These are phyloP conservation scores for Thumatha senex DNA, from an alignment of 2,888 invertebrate species.

Conservation along the genomic window DNA sequence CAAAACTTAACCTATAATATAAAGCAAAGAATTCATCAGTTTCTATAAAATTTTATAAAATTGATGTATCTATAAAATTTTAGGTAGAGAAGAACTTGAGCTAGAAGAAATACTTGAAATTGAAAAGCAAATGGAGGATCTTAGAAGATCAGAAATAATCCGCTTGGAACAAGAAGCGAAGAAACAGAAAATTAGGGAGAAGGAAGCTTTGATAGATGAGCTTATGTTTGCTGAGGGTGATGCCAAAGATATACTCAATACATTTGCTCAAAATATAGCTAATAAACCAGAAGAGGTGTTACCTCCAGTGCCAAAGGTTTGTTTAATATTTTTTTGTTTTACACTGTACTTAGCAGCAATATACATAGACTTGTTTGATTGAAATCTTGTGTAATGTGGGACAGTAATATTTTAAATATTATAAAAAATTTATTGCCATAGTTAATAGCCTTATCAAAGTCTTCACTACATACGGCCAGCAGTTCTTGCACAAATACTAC, in stretches of 20 bases:
- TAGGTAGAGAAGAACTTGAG: constrained; percentile 91
- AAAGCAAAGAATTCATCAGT: too few species aligned
- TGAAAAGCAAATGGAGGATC: constrained; percentile 90
- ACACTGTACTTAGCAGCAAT: too few species aligned
- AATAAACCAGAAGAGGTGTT: constrained; percentile 84
- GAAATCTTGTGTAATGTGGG: too few species aligned
- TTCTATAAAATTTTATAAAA: constrained; percentile 39
- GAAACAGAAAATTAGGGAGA: constrained; percentile 92
- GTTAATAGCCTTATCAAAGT: too few species aligned
- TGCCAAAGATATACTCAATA: constrained; percentile 93
- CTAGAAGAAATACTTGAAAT: constrained; percentile 92
- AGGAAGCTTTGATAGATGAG: constrained; percentile 97
- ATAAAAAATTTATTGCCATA: too few species aligned
- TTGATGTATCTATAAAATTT: constrained; percentile 20
- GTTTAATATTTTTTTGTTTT: background rate
- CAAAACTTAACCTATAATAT: too few species aligned
- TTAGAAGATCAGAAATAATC: constrained; percentile 87
- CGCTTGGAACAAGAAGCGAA: constrained; percentile 88
- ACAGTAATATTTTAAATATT: too few species aligned
- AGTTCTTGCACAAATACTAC: too few species aligned
- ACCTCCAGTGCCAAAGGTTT: constrained; percentile 73
- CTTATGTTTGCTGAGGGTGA: constrained; percentile 96
- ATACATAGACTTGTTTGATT: too few species aligned
- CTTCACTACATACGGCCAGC: too few species aligned
- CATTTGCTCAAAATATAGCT: constrained; percentile 89